A percentile compares a stretch with the other conserved stretches of the same genome.
Conservation (phyloP, 2,888 invertebrate species). For the Adelphocoris suturalis region DNA sequence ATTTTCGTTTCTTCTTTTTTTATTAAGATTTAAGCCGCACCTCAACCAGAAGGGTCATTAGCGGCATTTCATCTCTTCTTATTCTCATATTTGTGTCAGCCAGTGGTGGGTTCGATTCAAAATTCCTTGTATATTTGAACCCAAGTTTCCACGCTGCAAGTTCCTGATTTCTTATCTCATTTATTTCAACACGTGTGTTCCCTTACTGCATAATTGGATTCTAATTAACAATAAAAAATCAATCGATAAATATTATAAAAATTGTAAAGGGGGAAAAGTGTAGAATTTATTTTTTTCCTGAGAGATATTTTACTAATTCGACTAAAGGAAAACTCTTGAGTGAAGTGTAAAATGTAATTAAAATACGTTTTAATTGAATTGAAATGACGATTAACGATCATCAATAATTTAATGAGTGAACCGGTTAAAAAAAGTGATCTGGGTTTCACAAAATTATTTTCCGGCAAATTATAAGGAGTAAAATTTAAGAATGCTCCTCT, state of each 20-base stretch:
- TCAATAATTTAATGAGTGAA: not conserved
- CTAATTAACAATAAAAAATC: not conserved
- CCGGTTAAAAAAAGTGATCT: not conserved
- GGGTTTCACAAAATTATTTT: not conserved
- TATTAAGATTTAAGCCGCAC: too few species aligned
- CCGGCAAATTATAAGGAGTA: not conserved
- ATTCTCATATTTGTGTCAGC: too few species aligned
- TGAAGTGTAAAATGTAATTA: not conserved
- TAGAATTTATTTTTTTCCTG: constrained; percentile 52
- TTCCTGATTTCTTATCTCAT: not conserved
- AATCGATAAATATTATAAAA: not conserved
- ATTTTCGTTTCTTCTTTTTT: too few species aligned
- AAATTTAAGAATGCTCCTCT: too few species aligned
- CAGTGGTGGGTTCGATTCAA: too few species aligned
- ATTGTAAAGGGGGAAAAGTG: not conserved
- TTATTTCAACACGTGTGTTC: not conserved
- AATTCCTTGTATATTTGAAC: too few species aligned
- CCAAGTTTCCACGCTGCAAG: too few species aligned
- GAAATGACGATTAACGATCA: not conserved
- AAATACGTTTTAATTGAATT: not conserved
- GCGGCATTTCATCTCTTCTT: too few species aligned
- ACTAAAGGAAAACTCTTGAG: not conserved
- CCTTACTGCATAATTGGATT: not conserved
- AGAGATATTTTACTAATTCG: constrained; percentile 48
- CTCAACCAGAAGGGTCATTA: too few species aligned